Evolutionary conservation across 1,140 invertebrate genomes (phyloP), one percentile per base, ranked within the genome.

Genomic region (Asbolus verrucosus): DNA sequence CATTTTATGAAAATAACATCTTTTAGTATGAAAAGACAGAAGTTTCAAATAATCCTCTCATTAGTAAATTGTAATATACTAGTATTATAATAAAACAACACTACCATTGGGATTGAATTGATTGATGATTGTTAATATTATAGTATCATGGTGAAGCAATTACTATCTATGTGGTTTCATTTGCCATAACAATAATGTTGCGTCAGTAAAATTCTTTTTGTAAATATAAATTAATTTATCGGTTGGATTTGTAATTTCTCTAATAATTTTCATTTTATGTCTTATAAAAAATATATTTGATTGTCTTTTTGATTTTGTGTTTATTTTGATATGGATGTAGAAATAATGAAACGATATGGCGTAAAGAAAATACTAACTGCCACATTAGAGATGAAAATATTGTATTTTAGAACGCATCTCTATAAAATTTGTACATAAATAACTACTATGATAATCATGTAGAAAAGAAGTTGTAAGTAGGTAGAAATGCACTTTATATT

Each of bases 401-500:
- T 50, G 43, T 50, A 21, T 50, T 50, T 8, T 14, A 15, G 21
- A 4, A 5, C 24, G 27, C 33, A n/a, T 62, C 60, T 24, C 14
- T 50, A 16, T 21, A 5, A 39, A 15, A 6, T 13, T 38, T 62
- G 38, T 65, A 38, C 19, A 66, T 70, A 59, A 65, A 66, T 65
- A 70, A 65, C 30, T n/a, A n/a, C n/a, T 70, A 70, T 70, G 69
- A 70, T 70, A 70, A 70, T 70, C 50, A 70, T 66, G 18, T 65
- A 65, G 61, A 31, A 33, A n/a, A n/a, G 18, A 11, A 30, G 60
- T 59, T 65, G 69, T 70, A 70, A 59, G 43, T 70, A 70, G 69
- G 59, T 70, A 70, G 69, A 19, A 38, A 14, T 70, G 69, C 69
- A 70, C 69, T 70, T 70, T 70, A 70, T 70, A 65, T 70, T 70